Conservation (phyloP, 2,797 vertebrate genomes). For the Pseudochirops cupreus region DNA sequence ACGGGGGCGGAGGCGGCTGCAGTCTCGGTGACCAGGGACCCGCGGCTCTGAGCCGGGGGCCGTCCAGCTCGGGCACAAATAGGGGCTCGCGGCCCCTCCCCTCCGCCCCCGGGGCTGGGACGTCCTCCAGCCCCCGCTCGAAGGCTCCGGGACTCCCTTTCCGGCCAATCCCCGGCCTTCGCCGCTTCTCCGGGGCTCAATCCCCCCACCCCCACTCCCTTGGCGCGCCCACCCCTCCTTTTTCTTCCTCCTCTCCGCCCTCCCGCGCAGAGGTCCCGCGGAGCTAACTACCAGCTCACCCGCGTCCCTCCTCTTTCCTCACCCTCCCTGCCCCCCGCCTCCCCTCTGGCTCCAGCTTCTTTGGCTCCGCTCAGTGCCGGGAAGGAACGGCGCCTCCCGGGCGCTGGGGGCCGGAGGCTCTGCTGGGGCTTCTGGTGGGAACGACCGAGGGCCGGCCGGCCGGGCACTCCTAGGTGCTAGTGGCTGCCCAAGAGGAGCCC, state of each 20-base stretch:
- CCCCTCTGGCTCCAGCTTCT: too few relatives aligned
- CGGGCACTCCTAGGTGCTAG: background rate
- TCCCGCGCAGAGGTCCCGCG: background rate
- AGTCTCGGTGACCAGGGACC: background rate
- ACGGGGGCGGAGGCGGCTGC: conserved; percentile 16
- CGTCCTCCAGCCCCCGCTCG: background rate
- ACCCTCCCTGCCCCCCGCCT: background rate
- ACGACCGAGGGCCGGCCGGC: background rate
- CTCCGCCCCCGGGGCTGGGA: background rate
- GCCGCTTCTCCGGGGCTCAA: too few relatives aligned
- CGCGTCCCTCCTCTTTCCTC: background rate
- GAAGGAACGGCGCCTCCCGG: conserved; percentile 21
- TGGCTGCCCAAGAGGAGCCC: background rate
- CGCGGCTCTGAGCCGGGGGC: fast-evolving
- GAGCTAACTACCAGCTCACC: background rate
- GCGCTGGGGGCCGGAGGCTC: background rate
- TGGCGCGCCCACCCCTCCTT: background rate
- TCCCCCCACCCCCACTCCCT: background rate
- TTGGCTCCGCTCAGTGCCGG: background rate
- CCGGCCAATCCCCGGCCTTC: background rate
- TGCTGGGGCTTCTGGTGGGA: background rate
- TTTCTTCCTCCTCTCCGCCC: background rate
- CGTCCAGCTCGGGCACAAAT: conserved; percentile 52
- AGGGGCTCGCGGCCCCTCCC: conserved; percentile 52
- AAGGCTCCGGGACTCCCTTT: background rate